Evolutionary conservation across 2,797 vertebrate species (phyloP).

Genomic region (Acipenser transmontanus): DNA sequence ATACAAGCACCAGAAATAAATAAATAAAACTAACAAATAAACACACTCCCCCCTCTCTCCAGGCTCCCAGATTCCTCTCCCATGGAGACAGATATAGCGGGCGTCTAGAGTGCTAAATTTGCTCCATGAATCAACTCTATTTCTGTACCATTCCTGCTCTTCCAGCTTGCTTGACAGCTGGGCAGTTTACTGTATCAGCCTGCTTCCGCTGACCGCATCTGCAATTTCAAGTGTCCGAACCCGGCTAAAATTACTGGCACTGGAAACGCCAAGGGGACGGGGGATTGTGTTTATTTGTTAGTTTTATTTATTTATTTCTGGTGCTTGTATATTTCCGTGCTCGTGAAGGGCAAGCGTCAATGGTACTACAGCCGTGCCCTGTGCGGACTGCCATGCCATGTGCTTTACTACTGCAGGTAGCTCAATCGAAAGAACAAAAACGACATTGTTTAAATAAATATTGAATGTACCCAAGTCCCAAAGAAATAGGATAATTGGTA

Average conservation of each 20-base stretch:
- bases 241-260: not conserved
- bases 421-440: too few relatives aligned
- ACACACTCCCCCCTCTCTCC: not conserved
- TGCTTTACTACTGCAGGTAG: too few relatives aligned
- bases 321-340: not conserved
- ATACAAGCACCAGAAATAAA: not conserved
- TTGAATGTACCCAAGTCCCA: too few relatives aligned
- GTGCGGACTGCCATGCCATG: too few relatives aligned
- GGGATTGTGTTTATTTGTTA: not conserved
- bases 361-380: too few relatives aligned
- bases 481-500: too few relatives aligned
- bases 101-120: not conserved
- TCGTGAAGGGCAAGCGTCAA: not conserved
- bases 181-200: not conserved
- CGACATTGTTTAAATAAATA: too few relatives aligned
- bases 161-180: not conserved
- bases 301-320: not conserved
- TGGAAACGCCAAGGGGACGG: not conserved
- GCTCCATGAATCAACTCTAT: not conserved
- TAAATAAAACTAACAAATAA: not conserved
- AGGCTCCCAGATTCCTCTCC: slow-evolving; percentile 1
- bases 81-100: not conserved
- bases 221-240: not conserved
- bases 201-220: not conserved
- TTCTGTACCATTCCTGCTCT: not conserved